Evolutionary conservation across 2,113 vertebrate species (phyloP).

Genomic region (Haplochromis burtoni): DNA sequence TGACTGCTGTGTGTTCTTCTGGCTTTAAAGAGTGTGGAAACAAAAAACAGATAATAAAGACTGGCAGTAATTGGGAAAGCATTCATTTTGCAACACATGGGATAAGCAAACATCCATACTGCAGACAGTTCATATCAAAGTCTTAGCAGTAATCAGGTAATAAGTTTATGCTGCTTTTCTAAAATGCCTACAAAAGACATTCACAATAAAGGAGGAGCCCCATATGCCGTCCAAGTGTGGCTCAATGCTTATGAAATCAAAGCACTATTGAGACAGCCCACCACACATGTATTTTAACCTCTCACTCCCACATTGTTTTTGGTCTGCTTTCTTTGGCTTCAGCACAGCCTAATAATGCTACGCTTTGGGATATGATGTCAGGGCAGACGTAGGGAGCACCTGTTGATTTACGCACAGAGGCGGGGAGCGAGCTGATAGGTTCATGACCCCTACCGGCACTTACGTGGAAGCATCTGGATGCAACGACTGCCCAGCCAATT

Average conservation of each 20-base stretch:
- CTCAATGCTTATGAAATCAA: not conserved
- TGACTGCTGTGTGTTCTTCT: not conserved
- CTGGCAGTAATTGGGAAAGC: not conserved
- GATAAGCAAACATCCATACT: not conserved
- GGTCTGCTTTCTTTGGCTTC: conserved; percentile 46
- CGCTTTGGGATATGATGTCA: conserved; percentile 41
- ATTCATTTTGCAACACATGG: not conserved
- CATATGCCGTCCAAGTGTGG: not conserved
- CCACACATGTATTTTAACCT: conserved; percentile 5
- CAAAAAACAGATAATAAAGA: not conserved
- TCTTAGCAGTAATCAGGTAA: not conserved
- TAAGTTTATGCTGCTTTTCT: not conserved
- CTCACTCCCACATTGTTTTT: conserved; percentile 32
- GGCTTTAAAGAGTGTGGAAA: not conserved
- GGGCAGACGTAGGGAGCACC: conserved; percentile 34
- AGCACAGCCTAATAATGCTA: not conserved
- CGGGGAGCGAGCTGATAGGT: not conserved
- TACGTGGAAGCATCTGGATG: not conserved
- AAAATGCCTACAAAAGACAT: not conserved
- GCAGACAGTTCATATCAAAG: not conserved
- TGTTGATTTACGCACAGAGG: conserved; percentile 42
- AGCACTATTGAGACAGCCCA: not conserved
- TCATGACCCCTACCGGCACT: conserved; percentile 9
- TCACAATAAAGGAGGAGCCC: not conserved
- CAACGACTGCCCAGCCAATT: not conserved